Evolutionary conservation across 2,797 vertebrate species (phyloP).

Genomic region (Crypturellus tataupa): DNA sequence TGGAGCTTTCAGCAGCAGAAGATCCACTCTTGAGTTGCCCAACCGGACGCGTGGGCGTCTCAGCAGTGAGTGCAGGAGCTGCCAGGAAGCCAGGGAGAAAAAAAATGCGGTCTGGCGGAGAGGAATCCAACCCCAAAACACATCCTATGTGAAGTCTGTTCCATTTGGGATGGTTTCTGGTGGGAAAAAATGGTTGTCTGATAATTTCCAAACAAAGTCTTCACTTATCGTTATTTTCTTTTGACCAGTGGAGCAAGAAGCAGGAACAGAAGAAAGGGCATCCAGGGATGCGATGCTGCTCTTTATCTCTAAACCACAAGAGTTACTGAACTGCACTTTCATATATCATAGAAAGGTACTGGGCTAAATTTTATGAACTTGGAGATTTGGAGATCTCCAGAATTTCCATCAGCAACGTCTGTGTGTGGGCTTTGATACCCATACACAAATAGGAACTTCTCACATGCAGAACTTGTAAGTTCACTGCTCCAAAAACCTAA

Average conservation of each 20-base stretch:
- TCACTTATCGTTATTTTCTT: background rate
- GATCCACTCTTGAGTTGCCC: background rate
- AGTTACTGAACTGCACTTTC: background rate
- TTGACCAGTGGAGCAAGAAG: background rate
- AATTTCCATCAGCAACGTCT: background rate
- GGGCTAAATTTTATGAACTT: background rate
- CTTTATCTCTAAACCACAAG: background rate
- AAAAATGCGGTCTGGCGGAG: background rate
- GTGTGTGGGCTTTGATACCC: background rate
- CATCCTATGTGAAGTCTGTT: background rate
- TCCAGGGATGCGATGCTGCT: background rate
- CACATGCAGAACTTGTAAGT: background rate
- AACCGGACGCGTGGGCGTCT: fast-evolving
- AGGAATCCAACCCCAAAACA: background rate
- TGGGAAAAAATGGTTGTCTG: fast-evolving
- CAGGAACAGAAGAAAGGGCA: background rate
- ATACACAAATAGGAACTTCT: background rate
- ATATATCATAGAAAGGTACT: background rate
- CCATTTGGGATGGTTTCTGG: background rate
- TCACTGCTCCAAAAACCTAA: background rate
- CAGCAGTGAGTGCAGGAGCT: background rate
- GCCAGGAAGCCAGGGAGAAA: background rate
- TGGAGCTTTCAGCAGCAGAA: background rate
- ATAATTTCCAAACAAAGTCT: background rate
- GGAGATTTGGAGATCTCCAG: background rate